Conservation (phyloP, 2,797 vertebrate species). For the Xerus rutilus region DNA sequence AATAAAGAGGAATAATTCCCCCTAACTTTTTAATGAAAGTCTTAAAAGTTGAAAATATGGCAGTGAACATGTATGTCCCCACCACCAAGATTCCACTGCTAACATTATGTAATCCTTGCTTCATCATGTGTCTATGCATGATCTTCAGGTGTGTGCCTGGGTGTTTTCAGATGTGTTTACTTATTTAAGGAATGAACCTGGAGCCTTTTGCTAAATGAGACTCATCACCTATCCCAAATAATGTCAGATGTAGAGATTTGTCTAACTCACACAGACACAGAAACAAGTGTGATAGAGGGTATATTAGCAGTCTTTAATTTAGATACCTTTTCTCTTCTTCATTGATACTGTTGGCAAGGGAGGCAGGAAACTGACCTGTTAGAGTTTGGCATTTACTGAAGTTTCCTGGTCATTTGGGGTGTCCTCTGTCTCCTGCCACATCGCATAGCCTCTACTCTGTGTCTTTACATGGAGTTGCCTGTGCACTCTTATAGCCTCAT, state of each 20-base stretch:
- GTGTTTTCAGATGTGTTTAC: background rate
- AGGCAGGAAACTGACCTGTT: background rate
- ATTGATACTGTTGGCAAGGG: background rate
- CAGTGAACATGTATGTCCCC: background rate
- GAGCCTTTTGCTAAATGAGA: background rate
- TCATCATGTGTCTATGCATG: background rate
- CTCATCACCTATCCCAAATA: background rate
- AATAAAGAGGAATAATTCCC: background rate
- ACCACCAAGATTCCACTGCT: background rate
- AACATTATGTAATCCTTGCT: background rate
- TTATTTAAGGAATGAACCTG: background rate
- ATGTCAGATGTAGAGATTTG: background rate
- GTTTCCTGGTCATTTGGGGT: background rate
- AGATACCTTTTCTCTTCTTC: background rate
- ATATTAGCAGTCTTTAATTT: background rate
- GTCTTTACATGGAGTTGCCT: background rate
- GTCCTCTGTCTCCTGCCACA: background rate
- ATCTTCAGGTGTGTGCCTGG: background rate
- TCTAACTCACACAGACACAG: background rate
- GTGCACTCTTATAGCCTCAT: background rate
- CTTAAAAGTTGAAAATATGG: slow-evolving; percentile 25
- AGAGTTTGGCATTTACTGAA: background rate
- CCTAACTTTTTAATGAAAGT: background rate
- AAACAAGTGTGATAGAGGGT: background rate
- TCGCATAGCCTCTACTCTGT: background rate